Percentiles rank a stretch among this genome's conserved stretches.
phyloP scores from a whole-genome alignment of 2,113 vertebrate genomes.

The Chaetura pelagica region DNA sequence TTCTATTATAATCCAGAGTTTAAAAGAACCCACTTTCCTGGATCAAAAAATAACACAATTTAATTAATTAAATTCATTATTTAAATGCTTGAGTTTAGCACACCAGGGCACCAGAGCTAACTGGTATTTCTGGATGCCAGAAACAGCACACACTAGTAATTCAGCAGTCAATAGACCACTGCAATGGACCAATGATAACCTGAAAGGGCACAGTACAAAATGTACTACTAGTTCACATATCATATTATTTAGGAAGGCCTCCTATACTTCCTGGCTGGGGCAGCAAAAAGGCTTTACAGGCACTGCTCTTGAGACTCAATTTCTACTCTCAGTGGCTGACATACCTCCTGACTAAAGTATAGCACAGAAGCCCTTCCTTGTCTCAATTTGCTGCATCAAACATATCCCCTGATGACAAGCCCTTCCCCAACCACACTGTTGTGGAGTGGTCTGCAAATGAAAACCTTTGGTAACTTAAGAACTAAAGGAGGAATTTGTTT shows the following conservation, averaged over 20 bases:
- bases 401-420: not conserved
- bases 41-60: not conserved
- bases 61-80: not conserved
- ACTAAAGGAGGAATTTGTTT: not conserved
- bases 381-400: slow-evolving; percentile 23
- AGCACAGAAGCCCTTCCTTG: slow-evolving; percentile 6
- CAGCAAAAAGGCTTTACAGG: not conserved
- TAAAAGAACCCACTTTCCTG: not conserved
- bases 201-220: not conserved
- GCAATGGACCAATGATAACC: not conserved
- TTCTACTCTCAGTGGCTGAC: not conserved
- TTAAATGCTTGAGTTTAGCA: not conserved
- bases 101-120: not conserved
- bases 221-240: not conserved
- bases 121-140: not conserved
- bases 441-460: slow-evolving; percentile 37
- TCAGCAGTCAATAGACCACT: not conserved
- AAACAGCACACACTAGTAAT: not conserved
- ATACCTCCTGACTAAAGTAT: slow-evolving; percentile 7
- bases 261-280: not conserved
- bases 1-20: not conserved
- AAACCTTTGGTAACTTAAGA: slow-evolving; percentile 10
- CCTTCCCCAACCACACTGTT: slow-evolving; percentile 23
- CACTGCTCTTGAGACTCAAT: not conserved
- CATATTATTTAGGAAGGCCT: not conserved